Conservation (phyloP, 2,113 vertebrate genomes). For the Sitta europaea region DNA sequence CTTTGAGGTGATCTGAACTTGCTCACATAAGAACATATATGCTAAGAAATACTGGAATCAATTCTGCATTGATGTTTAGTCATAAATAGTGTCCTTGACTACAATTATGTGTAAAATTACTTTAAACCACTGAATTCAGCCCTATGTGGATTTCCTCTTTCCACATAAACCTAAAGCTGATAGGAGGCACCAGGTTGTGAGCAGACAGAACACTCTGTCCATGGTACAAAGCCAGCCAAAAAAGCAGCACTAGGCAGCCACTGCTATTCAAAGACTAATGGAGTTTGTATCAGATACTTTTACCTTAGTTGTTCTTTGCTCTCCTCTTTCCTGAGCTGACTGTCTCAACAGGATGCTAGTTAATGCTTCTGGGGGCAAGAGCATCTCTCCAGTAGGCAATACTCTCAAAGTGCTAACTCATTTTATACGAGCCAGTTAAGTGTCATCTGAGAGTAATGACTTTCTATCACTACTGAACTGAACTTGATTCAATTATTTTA, state of each 20-base stretch:
- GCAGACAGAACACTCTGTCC: not conserved
- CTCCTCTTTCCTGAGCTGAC: not conserved
- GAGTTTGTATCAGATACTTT: not conserved
- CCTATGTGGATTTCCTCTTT: not conserved
- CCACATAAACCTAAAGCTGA: not conserved
- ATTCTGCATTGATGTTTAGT: not conserved
- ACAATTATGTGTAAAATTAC: not conserved
- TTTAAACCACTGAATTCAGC: not conserved
- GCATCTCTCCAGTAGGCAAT: not conserved
- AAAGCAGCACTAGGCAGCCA: not conserved
- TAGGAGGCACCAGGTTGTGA: not conserved
- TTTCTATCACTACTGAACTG: not conserved
- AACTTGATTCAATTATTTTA: not conserved
- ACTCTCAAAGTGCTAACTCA: not conserved
- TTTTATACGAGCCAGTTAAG: constrained; percentile 4
- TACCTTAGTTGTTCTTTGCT: not conserved
- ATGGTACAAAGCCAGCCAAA: not conserved
- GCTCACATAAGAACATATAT: not conserved
- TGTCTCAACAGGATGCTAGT: not conserved
- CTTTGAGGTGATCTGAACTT: not conserved
- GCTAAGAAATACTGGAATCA: not conserved
- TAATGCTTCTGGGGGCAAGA: not conserved
- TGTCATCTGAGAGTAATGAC: not conserved
- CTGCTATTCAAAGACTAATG: not conserved
- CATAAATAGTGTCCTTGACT: not conserved